Evolutionary conservation across 2,888 invertebrate species (phyloP).

Genomic region (Cantharis flavilabris): DNA sequence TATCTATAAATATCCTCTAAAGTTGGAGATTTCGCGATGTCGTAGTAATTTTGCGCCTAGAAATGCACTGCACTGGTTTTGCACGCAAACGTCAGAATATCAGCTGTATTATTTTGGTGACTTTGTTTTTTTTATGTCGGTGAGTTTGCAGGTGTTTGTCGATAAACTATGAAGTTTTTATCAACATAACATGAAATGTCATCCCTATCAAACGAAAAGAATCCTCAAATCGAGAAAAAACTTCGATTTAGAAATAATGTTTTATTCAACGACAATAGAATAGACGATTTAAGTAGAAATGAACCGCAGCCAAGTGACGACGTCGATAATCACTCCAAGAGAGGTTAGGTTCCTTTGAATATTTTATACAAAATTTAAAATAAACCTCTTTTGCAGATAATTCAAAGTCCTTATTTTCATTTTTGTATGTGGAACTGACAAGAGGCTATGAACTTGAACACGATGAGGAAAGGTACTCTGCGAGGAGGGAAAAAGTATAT

Average conservation of each 20-base stretch:
- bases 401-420: constrained; percentile 62
- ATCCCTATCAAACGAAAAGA: constrained; percentile 25
- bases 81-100: background rate
- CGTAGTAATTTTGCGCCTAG: no score
- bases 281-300: constrained; percentile 49
- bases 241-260: constrained; percentile 57
- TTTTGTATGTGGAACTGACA: constrained; percentile 85
- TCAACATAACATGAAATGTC: constrained; percentile 28
- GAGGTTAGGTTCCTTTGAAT: constrained; percentile 34
- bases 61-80: background rate
- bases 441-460: constrained; percentile 93
- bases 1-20: no score
- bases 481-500: constrained; percentile 93
- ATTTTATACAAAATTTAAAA: background rate
- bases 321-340: constrained; percentile 41
- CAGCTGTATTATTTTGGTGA: background rate
- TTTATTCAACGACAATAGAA: constrained; percentile 52
- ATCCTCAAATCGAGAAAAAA: constrained; percentile 49
- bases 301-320: constrained; percentile 39
- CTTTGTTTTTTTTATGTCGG: background rate
- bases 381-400: constrained; percentile 14
- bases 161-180: background rate
- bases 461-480: constrained; percentile 93
- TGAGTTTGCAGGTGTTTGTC: background rate
- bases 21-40: no score